phyloP scores from a whole-genome alignment of 2,113 vertebrate species.

The Pachycephala philippinensis region DNA sequence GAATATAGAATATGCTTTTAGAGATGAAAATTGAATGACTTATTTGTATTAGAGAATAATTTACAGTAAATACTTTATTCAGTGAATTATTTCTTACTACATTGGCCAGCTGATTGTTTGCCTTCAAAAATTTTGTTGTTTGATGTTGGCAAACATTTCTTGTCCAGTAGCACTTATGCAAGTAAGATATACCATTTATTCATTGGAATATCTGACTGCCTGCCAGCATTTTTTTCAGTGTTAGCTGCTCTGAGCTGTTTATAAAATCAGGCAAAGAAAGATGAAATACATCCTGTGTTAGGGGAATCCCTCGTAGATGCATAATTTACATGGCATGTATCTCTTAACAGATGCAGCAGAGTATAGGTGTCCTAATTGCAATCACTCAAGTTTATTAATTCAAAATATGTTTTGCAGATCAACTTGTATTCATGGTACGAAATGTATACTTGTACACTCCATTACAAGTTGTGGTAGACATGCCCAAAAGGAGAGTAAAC shows the following conservation, averaged over 20 bases:
- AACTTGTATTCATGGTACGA: neutral
- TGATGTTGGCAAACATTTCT: neutral
- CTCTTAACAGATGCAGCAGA: neutral
- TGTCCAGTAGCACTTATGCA: neutral
- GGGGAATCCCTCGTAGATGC: neutral
- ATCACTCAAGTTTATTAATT: neutral
- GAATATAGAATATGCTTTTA: neutral
- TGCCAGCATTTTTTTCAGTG: neutral
- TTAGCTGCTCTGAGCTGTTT: neutral
- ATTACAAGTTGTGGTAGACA: neutral
- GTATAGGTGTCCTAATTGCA: constrained; percentile 4
- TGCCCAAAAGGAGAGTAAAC: neutral
- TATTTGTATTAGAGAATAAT: neutral
- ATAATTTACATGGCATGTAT: neutral
- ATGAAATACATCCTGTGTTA: neutral
- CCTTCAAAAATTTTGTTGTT: neutral
- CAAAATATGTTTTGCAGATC: neutral
- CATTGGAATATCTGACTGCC: neutral
- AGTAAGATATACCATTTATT: neutral
- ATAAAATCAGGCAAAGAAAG: neutral
- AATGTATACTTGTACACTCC: neutral
- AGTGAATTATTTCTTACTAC: neutral
- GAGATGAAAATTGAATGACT: neutral
- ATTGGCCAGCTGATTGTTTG: neutral
- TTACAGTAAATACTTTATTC: neutral